phyloP scores from a whole-genome alignment of 2,888 invertebrate species.

The Eupithecia tripunctaria region DNA sequence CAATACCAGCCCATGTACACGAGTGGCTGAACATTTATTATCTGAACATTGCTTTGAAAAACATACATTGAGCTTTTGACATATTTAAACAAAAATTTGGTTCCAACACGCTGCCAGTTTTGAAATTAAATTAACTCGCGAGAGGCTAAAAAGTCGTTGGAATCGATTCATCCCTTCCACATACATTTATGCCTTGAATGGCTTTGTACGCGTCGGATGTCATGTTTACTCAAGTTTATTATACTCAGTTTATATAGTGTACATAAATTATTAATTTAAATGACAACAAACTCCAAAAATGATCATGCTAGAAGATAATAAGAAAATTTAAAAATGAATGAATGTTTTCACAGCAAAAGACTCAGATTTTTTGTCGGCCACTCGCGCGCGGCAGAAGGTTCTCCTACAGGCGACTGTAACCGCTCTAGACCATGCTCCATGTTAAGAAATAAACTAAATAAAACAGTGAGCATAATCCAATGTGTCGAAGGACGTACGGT shows the following conservation, averaged over 20 bases:
- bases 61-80: neutral
- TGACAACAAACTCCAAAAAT: neutral
- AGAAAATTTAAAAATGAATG: too few species aligned
- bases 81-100: neutral
- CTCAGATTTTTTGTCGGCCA: conserved; percentile 7
- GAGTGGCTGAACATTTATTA: conserved; percentile 9
- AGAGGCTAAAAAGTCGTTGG: neutral
- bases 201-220: too few species aligned
- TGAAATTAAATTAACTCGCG: neutral
- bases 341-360: neutral
- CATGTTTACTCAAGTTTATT: too few species aligned
- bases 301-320: neutral
- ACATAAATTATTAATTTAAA: neutral
- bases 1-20: conserved; percentile 41
- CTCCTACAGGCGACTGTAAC: conserved; percentile 33
- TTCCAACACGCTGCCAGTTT: neutral
- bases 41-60: neutral
- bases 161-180: neutral
- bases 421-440: conserved; percentile 54
- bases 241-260: too few species aligned
- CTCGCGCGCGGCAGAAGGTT: conserved; percentile 14
- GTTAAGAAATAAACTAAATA: conserved; percentile 47
- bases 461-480: conserved; percentile 65
- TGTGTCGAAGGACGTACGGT: conserved; percentile 50
- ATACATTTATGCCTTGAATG: neutral